Evolutionary conservation across 1,140 invertebrate genomes (phyloP), one percentile per base, ranked within the genome.

Genomic region (Zeugodacus cucurbitae): DNA sequence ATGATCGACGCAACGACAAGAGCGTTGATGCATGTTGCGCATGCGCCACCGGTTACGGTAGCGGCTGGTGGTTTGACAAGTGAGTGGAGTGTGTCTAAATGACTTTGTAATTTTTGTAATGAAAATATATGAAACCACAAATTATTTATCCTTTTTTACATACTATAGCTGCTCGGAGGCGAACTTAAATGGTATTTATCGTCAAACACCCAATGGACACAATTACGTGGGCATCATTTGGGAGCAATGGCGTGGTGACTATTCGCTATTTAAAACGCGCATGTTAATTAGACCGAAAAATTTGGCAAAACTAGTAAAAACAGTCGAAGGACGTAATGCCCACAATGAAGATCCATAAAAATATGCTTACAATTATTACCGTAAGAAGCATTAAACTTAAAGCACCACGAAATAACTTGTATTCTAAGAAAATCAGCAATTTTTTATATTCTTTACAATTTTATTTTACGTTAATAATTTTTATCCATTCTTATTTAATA

Each of bases 51-150:
- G 90, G 93, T 4, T 95, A 94, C 89, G 94, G 62, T 32, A 95
- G 94, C 3, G 95, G 95, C 1, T 95, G 95, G 94, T 96, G 95
- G 95, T 96, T 95, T 91, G 94, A 95, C 90, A 95, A 94, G 94
- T 95, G 90, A 90, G 89, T 89, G 1, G 58, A 44, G 17, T 87
- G n/a, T 26, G 17, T 37, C 14, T 59, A 22, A 26, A 20, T 29
- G 20, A 14, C 22, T 26, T 86, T 32, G 62, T 82, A 37, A 41
- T 34, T 29, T 34, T 1, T 44, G 48, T 44, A 7, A 26, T n/a
- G 10, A n/a, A 54, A 54, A 54, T 74, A 29, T 88, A 88, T 58
- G 10, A 58, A 58, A 59, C 14, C 41, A 88, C 34, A 58, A 26
- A 44, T 70, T 37, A 54, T 54, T 70, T 85, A 11, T 88, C 14